These are phyloP conservation scores for Delia radicum DNA, from an alignment of 1,140 invertebrate species.

Conservation along the genomic window DNA sequence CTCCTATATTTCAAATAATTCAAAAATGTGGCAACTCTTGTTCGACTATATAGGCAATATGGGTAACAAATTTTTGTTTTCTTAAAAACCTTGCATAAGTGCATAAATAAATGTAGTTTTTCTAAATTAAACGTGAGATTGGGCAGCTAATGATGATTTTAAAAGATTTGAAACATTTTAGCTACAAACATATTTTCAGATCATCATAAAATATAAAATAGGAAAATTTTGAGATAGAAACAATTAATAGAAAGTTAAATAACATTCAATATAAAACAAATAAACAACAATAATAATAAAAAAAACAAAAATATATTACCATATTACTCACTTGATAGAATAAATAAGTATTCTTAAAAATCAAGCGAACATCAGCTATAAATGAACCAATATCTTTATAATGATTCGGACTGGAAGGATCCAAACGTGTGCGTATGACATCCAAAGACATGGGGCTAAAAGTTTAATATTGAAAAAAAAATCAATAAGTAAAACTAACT, in stretches of 20 bases:
- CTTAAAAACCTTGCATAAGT: no score
- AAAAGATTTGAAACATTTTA: no score
- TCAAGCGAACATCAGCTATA: constrained; percentile 77
- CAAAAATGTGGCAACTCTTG: no score
- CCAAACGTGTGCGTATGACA: constrained; percentile 75
- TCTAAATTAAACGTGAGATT: no score
- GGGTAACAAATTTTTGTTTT: no score
- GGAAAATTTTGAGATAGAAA: no score
- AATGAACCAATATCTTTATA: constrained; percentile 77
- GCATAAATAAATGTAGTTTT: no score
- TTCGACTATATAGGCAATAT: no score
- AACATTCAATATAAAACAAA: not conserved
- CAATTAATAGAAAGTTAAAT: not conserved
- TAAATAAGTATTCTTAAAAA: constrained; percentile 84
- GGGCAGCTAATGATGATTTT: no score
- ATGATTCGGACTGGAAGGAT: constrained; percentile 68
- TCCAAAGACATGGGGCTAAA: constrained; percentile 82
- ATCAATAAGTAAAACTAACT: not conserved
- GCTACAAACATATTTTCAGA: no score
- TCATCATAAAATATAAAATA: no score
- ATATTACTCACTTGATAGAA: constrained; percentile 76
- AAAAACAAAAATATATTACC: not conserved
- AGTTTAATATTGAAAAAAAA: constrained; percentile 58
- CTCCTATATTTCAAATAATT: no score
- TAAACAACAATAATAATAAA: not conserved